Conservation (phyloP, 2,113 vertebrate genomes). For the Thryonomys swinderianus region DNA sequence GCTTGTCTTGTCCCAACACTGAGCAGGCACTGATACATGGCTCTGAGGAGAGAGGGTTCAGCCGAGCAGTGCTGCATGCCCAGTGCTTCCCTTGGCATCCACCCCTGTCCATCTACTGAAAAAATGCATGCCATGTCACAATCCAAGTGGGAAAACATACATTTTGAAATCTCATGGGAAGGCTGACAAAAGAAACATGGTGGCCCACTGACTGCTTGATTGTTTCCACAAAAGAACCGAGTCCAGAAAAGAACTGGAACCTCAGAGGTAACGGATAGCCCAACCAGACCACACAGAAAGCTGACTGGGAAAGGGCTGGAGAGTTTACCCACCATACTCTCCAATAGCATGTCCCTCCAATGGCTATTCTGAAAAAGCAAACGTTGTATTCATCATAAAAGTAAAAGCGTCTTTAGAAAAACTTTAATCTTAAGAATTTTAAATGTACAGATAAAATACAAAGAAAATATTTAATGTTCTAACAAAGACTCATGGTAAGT, state of each 20-base stretch:
- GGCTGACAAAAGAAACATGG: not conserved
- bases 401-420: constrained; percentile 37
- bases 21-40: no score
- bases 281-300: not conserved
- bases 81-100: not conserved
- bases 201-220: not conserved
- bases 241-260: not conserved
- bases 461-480: not conserved
- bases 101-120: not conserved
- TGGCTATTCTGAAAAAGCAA: not conserved
- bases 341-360: constrained; percentile 12
- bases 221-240: not conserved
- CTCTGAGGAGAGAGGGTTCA: not conserved
- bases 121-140: not conserved
- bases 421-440: not conserved
- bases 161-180: constrained; percentile 18
- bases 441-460: not conserved
- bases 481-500: not conserved
- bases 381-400: constrained; percentile 15
- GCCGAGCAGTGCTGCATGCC: no score
- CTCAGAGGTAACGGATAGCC: not conserved
- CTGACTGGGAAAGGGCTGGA: not conserved
- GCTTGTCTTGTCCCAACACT: not conserved
- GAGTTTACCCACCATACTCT: not conserved
- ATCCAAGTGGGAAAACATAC: constrained; percentile 8